Percentiles rank a stretch among this genome's conserved stretches.
These are phyloP conservation scores for Galeruca laticollis DNA, from an alignment of 2,888 invertebrate genomes.

Conservation along the genomic window DNA sequence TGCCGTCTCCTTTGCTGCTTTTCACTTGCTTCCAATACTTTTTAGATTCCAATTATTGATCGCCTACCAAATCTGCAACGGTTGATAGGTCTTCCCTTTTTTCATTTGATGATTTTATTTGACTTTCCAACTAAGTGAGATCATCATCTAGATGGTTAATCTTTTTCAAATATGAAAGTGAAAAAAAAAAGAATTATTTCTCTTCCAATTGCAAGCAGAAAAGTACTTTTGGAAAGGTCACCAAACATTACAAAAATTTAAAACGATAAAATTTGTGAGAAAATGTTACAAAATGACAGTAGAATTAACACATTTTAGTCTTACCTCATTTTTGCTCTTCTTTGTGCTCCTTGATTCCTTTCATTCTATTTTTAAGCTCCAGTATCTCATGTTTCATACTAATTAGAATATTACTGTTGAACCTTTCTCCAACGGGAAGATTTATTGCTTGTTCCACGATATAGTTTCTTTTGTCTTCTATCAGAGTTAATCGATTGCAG, in stretches of 20 bases:
- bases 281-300: no score
- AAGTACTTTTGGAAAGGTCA: no score
- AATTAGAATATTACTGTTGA: slow-evolving; percentile 56
- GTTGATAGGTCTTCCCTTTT: slow-evolving; percentile 21
- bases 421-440: slow-evolving; percentile 55
- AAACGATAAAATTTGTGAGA: no score
- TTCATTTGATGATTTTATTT: slow-evolving; percentile 42
- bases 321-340: slow-evolving; percentile 41
- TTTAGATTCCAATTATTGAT: slow-evolving; percentile 55
- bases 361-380: slow-evolving; percentile 56
- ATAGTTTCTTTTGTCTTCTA: slow-evolving; percentile 61
- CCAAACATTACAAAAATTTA: no score
- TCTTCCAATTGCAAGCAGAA: slow-evolving; percentile 40
- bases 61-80: slow-evolving; percentile 52
- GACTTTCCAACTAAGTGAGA: slow-evolving; percentile 50
- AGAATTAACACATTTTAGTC: no score
- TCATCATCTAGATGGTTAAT: slow-evolving; percentile 50
- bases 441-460: slow-evolving; percentile 60
- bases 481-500: slow-evolving; percentile 55
- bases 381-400: slow-evolving; percentile 58
- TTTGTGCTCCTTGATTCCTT: slow-evolving; percentile 52
- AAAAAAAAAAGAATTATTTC: background rate
- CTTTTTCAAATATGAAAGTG: background rate
- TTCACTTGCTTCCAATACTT: slow-evolving; percentile 50
- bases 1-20: background rate